phyloP scores from a whole-genome alignment of 2,797 vertebrate species.

The Muscicapa comitata region DNA sequence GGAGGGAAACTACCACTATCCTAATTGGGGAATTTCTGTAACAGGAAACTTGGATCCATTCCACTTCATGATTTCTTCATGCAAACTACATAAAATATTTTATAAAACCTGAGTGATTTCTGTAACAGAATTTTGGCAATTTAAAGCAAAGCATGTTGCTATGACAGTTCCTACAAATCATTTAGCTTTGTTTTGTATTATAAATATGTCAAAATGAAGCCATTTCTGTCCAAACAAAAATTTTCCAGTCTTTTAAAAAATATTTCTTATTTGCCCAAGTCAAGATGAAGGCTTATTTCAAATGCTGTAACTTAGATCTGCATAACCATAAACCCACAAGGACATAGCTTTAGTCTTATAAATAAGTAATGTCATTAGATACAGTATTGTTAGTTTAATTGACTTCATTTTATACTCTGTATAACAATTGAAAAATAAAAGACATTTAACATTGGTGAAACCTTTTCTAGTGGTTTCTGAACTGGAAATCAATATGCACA shows the following conservation, averaged over 20 bases:
- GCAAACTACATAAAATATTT: not conserved
- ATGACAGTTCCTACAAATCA: not conserved
- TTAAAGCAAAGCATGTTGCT: not conserved
- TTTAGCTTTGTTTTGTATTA: conserved; percentile 10
- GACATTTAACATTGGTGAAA: not conserved
- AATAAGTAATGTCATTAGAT: conserved; percentile 4
- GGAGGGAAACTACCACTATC: not conserved
- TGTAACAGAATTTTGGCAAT: not conserved
- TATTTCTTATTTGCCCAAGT: not conserved
- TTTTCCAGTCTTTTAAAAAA: not conserved
- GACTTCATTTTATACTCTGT: not conserved
- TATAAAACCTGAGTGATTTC: not conserved
- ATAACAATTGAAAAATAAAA: conserved; percentile 38
- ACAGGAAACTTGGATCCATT: not conserved
- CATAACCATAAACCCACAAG: not conserved
- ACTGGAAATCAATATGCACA: not conserved
- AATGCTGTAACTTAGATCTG: not conserved
- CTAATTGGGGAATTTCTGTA: not conserved
- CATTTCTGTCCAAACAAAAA: not conserved
- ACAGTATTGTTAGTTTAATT: not conserved
- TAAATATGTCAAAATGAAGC: conserved; percentile 13
- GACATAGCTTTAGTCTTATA: not conserved
- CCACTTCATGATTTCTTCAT: not conserved
- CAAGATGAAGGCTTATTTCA: not conserved
- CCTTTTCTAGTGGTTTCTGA: not conserved